phyloP scores from a whole-genome alignment of 2,113 vertebrate species.

The Nannobrachium achirus region DNA sequence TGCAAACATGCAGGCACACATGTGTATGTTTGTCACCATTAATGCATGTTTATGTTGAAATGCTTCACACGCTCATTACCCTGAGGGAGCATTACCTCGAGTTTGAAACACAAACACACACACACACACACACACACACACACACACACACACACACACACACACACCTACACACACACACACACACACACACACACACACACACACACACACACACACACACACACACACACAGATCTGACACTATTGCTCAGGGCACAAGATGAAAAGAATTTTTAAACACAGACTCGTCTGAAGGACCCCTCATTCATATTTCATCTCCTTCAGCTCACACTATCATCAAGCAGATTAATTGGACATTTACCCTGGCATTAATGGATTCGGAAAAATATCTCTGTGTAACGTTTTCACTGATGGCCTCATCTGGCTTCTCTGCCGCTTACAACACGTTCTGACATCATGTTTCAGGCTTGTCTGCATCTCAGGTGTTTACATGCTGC shows the following conservation, averaged over 20 bases:
- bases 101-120: conserved; percentile 16
- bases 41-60: conserved; percentile 14
- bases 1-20: not conserved
- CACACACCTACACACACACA: not conserved
- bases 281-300: conserved; percentile 62
- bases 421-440: conserved; percentile 29
- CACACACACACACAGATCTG: conserved; percentile 42
- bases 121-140: conserved; percentile 20
- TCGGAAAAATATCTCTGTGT: conserved; percentile 58
- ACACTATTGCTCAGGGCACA: conserved; percentile 58
- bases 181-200: conserved; percentile 4
- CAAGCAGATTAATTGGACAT: conserved; percentile 75
- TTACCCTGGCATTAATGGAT: conserved; percentile 74
- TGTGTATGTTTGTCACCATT: not conserved
- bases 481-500: conserved; percentile 31
- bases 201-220: conserved; percentile 21
- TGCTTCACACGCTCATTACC: conserved; percentile 27
- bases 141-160: not conserved
- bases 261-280: conserved; percentile 72
- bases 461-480: conserved; percentile 36
- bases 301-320: conserved; percentile 76
- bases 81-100: conserved; percentile 46
- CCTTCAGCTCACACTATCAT: conserved; percentile 58
- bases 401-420: conserved; percentile 43
- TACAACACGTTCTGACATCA: not conserved